These are phyloP conservation scores for Ennomos erosarius DNA, from an alignment of 2,888 invertebrate species.

Conservation along the genomic window DNA sequence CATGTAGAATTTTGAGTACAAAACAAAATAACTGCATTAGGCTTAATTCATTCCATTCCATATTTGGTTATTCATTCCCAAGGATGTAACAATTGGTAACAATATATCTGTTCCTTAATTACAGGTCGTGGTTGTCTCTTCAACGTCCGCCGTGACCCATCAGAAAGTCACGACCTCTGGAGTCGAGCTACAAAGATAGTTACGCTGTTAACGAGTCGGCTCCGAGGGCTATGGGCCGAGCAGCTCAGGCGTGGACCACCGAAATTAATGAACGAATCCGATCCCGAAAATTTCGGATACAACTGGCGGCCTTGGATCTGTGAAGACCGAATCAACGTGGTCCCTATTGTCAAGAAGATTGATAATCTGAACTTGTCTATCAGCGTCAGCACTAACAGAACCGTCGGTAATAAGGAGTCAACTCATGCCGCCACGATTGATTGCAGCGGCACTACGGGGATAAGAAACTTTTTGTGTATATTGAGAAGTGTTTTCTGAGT, in stretches of 20 bases:
- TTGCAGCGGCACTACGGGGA: conserved; percentile 63
- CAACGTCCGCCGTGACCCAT: conserved; percentile 91
- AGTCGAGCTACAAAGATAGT: conserved; percentile 81
- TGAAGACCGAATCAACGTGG: conserved; percentile 22
- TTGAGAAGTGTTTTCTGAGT: conserved; percentile 66
- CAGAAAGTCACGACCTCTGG: conserved; percentile 90
- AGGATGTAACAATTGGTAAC: no score
- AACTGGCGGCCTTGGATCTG: conserved; percentile 89
- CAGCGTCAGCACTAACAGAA: conserved; percentile 45
- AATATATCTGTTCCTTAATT: conserved; percentile 42
- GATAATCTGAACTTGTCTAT: conserved; percentile 49
- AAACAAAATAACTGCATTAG: no score
- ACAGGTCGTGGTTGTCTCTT: conserved; percentile 88
- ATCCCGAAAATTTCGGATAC: conserved; percentile 89
- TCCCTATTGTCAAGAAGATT: conserved; percentile 33
- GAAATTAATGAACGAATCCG: conserved; percentile 82
- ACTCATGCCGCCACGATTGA: conserved; percentile 55
- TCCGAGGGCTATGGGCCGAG: conserved; percentile 70
- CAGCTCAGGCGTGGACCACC: conserved; percentile 78
- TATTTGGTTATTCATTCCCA: no score
- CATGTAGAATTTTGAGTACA: no score
- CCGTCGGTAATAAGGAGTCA: conserved; percentile 43
- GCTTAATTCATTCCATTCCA: no score
- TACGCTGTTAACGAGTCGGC: conserved; percentile 66
- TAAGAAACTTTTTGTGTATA: conserved; percentile 74